Conservation (phyloP, 92 coral and sea anemone genomes). For the Siderastrea siderea region DNA sequence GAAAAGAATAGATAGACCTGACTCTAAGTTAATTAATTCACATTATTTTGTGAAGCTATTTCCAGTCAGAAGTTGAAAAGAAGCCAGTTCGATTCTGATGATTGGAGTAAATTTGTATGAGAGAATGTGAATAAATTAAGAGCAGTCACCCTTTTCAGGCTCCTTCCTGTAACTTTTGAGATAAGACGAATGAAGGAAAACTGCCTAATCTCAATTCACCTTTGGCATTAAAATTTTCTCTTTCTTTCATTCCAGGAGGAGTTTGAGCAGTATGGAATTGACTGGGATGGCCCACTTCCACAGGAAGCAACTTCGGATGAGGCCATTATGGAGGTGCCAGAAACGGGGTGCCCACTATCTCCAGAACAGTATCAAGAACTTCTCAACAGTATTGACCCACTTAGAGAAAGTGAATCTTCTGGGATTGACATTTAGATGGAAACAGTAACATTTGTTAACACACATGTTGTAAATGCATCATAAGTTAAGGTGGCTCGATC, state of each 20-base stretch:
- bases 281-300: conserved; percentile 73
- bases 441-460: too few relatives aligned
- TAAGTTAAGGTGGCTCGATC: too few relatives aligned
- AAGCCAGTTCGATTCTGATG: conserved; percentile 27
- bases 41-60: conserved; percentile 14
- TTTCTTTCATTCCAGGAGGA: conserved; percentile 53
- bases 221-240: conserved; percentile 14
- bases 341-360: conserved; percentile 50
- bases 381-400: conserved; percentile 53
- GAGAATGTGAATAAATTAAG: conserved; percentile 24
- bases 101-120: conserved; percentile 13
- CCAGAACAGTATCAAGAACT: conserved; percentile 52
- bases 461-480: too few relatives aligned
- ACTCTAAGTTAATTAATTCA: conserved; percentile 13
- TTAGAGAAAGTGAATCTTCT: conserved; percentile 47
- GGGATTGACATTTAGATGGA: conserved; percentile 75
- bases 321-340: conserved; percentile 49
- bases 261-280: conserved; percentile 62
- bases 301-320: conserved; percentile 27
- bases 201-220: conserved; percentile 2
- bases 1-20: conserved; percentile 2
- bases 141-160: conserved; percentile 19
- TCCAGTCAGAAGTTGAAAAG: conserved; percentile 14
- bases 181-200: conserved; percentile 12
- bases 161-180: conserved; percentile 16